phyloP scores from a whole-genome alignment of 2,797 vertebrate species.

The Microctenopoma steveboyesi region DNA sequence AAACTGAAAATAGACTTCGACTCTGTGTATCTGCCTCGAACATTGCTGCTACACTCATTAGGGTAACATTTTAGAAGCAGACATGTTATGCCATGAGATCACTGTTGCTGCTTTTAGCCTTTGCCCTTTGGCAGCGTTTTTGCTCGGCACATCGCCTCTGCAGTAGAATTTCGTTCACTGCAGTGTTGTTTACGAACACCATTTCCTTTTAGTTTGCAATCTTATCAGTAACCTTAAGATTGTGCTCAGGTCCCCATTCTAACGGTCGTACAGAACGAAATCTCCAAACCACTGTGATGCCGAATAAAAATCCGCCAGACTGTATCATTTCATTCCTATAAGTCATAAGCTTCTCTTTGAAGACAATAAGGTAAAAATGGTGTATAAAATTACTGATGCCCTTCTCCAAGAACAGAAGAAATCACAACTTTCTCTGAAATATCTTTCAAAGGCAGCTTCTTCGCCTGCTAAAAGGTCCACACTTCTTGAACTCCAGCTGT shows the following conservation, averaged over 20 bases:
- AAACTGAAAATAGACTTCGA: slow-evolving; percentile 2
- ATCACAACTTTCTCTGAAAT: no score
- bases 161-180: slow-evolving; percentile 17
- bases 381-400: background rate
- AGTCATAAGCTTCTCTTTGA: slow-evolving; percentile 25
- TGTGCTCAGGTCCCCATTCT: background rate
- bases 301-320: slow-evolving; percentile 20
- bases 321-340: slow-evolving; percentile 7
- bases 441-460: no score
- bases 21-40: slow-evolving; percentile 12
- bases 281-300: background rate
- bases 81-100: slow-evolving; percentile 5
- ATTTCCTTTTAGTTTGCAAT: background rate
- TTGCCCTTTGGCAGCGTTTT: slow-evolving; percentile 20
- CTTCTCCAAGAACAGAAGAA: no score
- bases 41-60: slow-evolving; percentile 6
- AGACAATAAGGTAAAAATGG: background rate
- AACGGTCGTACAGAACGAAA: background rate
- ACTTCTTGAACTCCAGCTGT: no score
- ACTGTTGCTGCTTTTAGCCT: slow-evolving; percentile 21
- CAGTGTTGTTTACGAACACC: background rate
- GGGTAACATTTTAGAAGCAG: slow-evolving; percentile 11
- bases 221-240: background rate
- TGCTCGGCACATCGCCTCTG: background rate
- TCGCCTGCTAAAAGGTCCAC: no score